phyloP scores from a whole-genome alignment of 2,113 vertebrate species.

The Galeopterus variegatus region DNA sequence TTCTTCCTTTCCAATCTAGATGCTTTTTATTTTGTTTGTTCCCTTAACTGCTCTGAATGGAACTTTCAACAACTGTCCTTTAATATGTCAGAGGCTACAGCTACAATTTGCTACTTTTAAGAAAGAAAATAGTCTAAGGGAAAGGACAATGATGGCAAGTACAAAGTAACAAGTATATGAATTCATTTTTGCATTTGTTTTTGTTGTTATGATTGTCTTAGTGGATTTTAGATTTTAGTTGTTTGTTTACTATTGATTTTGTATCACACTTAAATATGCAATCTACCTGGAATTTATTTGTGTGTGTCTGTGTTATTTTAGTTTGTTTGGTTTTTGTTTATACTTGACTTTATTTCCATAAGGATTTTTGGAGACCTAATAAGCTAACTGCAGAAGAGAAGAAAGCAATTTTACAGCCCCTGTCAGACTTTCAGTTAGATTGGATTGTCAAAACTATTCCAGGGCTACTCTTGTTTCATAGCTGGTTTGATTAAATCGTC shows the following conservation, averaged over 20 bases:
- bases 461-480: slow-evolving; percentile 48
- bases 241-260: not conserved
- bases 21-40: not conserved
- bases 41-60: not conserved
- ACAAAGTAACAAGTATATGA: not conserved
- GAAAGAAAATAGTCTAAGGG: not conserved
- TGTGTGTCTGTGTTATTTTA: not conserved
- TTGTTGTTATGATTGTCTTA: not conserved
- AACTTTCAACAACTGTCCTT: not conserved
- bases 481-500: slow-evolving; percentile 73
- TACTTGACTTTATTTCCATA: not conserved
- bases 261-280: not conserved
- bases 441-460: not conserved
- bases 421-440: slow-evolving; percentile 64
- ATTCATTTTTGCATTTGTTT: not conserved
- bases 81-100: not conserved
- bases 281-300: not conserved
- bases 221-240: not conserved
- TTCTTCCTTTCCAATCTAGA: slow-evolving; percentile 20
- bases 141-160: not conserved
- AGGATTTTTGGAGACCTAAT: not conserved
- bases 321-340: not conserved
- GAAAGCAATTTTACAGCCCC: not conserved
- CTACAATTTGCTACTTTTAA: not conserved
- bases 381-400: not conserved